phyloP scores from a whole-genome alignment of 1,140 invertebrate species.

The Pseudobourletiella spinata region DNA sequence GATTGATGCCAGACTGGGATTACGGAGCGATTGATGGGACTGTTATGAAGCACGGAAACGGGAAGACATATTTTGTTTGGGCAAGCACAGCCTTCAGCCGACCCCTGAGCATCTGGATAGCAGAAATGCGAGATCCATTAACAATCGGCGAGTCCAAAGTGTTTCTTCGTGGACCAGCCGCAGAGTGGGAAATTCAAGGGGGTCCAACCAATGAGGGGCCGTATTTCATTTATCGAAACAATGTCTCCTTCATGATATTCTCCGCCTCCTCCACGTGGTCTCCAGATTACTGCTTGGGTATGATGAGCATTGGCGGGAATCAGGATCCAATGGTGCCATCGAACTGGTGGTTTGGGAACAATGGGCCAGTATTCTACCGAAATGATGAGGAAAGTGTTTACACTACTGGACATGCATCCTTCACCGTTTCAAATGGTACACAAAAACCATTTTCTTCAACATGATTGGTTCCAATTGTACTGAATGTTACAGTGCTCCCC shows the following conservation, averaged over 20 bases:
- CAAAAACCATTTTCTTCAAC: too few species aligned
- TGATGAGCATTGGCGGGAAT: constrained; percentile 10
- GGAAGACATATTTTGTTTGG: constrained; percentile 14
- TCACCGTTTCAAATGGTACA: constrained; percentile 12
- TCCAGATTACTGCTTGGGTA: constrained; percentile 10
- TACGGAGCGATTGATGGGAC: constrained; percentile 17
- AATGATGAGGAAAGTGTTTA: constrained; percentile 19
- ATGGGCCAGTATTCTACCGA: not conserved
- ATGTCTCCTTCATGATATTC: constrained; percentile 21
- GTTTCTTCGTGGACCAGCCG: constrained; percentile 3
- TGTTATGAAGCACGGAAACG: constrained; percentile 5
- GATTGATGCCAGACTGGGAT: constrained; percentile 20
- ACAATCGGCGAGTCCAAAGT: constrained; percentile 2
- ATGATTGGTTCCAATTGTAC: too few species aligned
- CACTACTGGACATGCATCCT: constrained; percentile 13
- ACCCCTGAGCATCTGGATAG: constrained; percentile 13
- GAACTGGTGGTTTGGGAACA: constrained; percentile 1
- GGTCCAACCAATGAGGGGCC: constrained; percentile 3
- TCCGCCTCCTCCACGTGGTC: constrained; percentile 10
- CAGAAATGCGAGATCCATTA: constrained; percentile 4
- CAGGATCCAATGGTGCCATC: not conserved
- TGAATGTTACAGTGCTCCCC: too few species aligned
- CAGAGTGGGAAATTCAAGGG: constrained; percentile 12
- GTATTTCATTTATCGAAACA: constrained; percentile 9
- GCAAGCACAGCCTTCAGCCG: not conserved